Conservation (phyloP, 2,113 vertebrate genomes). For the Pelobates fuscus region DNA sequence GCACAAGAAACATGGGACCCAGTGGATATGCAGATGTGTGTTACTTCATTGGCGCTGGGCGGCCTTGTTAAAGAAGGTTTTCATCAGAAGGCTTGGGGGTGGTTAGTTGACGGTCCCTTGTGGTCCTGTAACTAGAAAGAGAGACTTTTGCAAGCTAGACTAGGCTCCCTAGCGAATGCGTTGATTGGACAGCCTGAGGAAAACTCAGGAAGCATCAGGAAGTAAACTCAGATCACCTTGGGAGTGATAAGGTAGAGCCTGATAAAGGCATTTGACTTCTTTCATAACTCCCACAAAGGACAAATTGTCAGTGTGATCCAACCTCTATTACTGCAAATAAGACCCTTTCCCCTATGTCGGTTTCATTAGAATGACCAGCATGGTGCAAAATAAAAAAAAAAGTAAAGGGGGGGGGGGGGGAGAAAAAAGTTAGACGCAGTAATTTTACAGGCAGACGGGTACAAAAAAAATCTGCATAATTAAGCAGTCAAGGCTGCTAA, state of each 20-base stretch:
- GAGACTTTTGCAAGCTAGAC: conserved; percentile 89
- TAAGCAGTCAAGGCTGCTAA: conserved; percentile 87
- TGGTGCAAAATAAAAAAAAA: conserved; percentile 69
- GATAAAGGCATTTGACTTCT: conserved; percentile 89
- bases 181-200: conserved; percentile 92
- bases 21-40: conserved; percentile 98
- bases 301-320: conserved; percentile 86
- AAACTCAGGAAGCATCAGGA: conserved; percentile 89
- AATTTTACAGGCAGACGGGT: conserved; percentile 85
- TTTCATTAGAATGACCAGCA: conserved; percentile 84
- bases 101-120: conserved; percentile 85
- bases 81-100: conserved; percentile 83
- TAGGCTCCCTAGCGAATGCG: conserved; percentile 79
- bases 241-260: conserved; percentile 85
- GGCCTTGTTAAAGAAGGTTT: conserved; percentile 84
- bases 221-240: conserved; percentile 94
- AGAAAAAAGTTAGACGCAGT: conserved; percentile 80
- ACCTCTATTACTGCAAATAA: conserved; percentile 82
- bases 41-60: conserved; percentile 96
- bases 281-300: conserved; percentile 92
- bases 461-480: conserved; percentile 89
- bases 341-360: conserved; percentile 75
- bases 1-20: conserved; percentile 93
- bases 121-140: conserved; percentile 95
- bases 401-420: conserved; percentile 35